phyloP scores from a whole-genome alignment of 2,113 vertebrate genomes.

The Bufo bufo region DNA sequence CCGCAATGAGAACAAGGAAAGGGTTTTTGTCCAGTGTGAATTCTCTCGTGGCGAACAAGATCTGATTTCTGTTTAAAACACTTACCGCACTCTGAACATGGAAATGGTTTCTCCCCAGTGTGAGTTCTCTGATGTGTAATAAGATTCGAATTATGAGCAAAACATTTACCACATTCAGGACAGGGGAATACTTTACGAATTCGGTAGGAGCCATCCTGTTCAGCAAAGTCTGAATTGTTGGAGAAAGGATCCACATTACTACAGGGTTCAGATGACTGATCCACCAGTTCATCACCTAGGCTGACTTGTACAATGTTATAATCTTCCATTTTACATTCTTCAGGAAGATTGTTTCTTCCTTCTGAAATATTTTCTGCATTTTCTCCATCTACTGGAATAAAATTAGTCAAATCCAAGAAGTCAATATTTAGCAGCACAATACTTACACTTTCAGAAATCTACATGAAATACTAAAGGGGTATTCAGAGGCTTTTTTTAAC shows the following conservation, averaged over 20 bases:
- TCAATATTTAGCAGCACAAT: no score
- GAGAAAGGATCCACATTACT: no score
- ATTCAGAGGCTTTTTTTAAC: no score
- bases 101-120: constrained; percentile 19
- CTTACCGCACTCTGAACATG: constrained; percentile 25
- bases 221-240: not conserved
- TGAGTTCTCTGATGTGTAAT: constrained; percentile 14
- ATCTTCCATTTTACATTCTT: not conserved
- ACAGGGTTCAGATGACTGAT: not conserved
- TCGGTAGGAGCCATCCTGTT: not conserved
- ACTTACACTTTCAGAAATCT: no score
- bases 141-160: not conserved
- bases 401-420: not conserved
- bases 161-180: constrained; percentile 20
- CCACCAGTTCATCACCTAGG: no score
- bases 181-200: constrained; percentile 26
- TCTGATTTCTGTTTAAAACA: not conserved
- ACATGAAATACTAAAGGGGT: no score
- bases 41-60: not conserved
- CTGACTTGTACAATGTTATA: not conserved
- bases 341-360: not conserved
- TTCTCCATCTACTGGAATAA: not conserved
- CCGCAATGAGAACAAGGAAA: constrained; percentile 16
- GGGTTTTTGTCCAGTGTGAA: not conserved
- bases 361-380: not conserved